Base-by-base conservation (phyloP, 2,797 vertebrate genomes). In the Pipistrellus nathusii region DNA sequence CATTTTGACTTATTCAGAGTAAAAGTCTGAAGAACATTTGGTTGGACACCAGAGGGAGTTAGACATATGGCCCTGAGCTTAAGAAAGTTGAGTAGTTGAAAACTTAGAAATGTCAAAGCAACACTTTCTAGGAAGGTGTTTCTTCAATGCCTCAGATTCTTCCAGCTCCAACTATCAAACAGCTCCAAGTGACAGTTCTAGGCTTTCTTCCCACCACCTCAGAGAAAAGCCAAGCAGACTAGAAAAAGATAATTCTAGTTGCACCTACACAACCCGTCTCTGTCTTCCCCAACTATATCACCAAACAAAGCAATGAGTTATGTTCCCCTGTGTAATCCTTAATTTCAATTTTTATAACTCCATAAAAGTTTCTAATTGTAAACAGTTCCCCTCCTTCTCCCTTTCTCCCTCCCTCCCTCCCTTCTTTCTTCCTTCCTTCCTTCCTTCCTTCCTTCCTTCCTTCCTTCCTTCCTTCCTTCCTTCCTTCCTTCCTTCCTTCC, bases 281-380 rank as follows among this genome's bases (percentile, higher is more conserved):
- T 20, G 4, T 2, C n/a, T 73, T 69, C 6, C 38, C 27, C 17
- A 8, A 27, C 82, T 68, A n/a, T 21, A n/a, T 59, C 41, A 51
- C 48, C 41, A 76, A n/a, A 41, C 21, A 48, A 53, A 91, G 32
- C 69, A 62, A 41, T 57, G n/a, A 69, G 27, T 48, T 35, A 41
- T 18, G 48, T 66, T 17, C 20, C 38, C 15, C 23, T 82, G 76
- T 55, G 11, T 46, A 35, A 25, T 71, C 30, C 8, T 21, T 71
- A 32, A 38, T 84, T 85, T 94, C n/a, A 21, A 55, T 77, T 88
- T 84, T 57, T 10, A 3, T 55, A 73, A 88, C 25, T 84, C 72
- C 30, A 78, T 84, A 64, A 64, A 55, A 38, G 23, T 72, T 89
- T 73, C 69, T 71, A 23, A 27, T 68, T 41, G 30, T 41, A 93